A percentile compares a stretch with the other conserved stretches of the same genome.
Evolutionary conservation across 2,888 invertebrate genomes (phyloP).

Genomic region (Conomelus anceps): DNA sequence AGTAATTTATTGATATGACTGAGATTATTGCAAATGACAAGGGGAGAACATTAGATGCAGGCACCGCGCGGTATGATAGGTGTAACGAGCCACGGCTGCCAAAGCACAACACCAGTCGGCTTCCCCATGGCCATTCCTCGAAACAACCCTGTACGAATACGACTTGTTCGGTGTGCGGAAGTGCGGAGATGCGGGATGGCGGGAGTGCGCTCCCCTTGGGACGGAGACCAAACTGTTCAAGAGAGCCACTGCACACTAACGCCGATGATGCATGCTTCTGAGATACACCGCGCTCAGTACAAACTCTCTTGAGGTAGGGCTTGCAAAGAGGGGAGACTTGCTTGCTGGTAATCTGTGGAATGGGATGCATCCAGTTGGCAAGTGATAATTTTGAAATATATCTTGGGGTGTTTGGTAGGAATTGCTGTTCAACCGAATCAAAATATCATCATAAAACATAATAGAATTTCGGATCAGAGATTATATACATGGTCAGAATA

Average conservation of each 20-base stretch:
- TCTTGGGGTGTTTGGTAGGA: background rate
- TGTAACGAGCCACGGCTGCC: background rate
- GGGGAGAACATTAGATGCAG: conserved; percentile 6
- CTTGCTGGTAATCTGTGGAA: background rate
- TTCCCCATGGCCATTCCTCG: background rate
- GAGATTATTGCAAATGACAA: conserved; percentile 4
- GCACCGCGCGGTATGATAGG: background rate
- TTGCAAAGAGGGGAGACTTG: background rate
- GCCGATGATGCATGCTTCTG: background rate
- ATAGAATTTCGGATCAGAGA: background rate
- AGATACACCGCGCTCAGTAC: background rate
- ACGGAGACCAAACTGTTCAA: background rate
- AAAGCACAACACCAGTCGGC: background rate
- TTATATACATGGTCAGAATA: too few relatives aligned
- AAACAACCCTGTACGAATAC: background rate
- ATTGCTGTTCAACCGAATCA: background rate
- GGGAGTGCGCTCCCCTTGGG: background rate
- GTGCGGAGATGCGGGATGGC: too few relatives aligned
- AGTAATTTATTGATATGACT: conserved; percentile 1
- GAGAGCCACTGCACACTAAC: background rate
- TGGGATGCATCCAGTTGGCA: background rate
- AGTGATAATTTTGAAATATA: background rate
- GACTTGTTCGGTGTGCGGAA: background rate
- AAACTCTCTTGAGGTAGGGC: background rate
- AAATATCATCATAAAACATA: background rate